Conservation (phyloP, 2,113 vertebrate species). For the Rhinolophus sinicus region DNA sequence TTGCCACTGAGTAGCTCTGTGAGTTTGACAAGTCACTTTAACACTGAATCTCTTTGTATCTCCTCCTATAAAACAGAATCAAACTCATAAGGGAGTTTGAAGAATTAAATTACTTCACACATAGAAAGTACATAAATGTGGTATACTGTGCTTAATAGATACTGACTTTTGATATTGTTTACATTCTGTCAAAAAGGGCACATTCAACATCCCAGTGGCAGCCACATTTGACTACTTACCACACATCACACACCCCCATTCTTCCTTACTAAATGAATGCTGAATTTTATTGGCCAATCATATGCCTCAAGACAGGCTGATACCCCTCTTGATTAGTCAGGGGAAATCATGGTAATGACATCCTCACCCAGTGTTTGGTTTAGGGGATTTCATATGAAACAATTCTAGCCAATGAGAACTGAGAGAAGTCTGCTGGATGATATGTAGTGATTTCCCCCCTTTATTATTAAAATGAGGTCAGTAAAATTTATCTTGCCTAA, state of each 20-base stretch:
- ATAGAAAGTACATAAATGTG: background rate
- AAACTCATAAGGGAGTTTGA: background rate
- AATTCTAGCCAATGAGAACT: background rate
- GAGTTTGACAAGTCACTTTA: background rate
- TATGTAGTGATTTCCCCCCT: background rate
- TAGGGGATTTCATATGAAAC: background rate
- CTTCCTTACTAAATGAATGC: background rate
- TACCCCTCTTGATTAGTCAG: background rate
- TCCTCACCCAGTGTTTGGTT: background rate
- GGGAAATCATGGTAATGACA: background rate
- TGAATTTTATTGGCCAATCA: background rate
- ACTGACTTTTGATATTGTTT: background rate
- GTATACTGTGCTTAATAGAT: background rate
- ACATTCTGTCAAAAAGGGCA: background rate
- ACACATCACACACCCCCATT: background rate
- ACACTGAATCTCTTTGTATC: background rate
- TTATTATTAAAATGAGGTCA: background rate
- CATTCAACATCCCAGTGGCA: background rate
- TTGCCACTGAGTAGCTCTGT: background rate
- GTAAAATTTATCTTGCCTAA: background rate
- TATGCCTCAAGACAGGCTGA: rapidly evolving
- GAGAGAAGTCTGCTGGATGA: background rate
- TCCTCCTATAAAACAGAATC: background rate
- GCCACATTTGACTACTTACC: background rate
- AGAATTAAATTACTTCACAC: background rate